Evolutionary conservation across 1,140 invertebrate species (phyloP), one percentile per base, ranked within the genome.

Genomic region (Pomacea maculata): DNA sequence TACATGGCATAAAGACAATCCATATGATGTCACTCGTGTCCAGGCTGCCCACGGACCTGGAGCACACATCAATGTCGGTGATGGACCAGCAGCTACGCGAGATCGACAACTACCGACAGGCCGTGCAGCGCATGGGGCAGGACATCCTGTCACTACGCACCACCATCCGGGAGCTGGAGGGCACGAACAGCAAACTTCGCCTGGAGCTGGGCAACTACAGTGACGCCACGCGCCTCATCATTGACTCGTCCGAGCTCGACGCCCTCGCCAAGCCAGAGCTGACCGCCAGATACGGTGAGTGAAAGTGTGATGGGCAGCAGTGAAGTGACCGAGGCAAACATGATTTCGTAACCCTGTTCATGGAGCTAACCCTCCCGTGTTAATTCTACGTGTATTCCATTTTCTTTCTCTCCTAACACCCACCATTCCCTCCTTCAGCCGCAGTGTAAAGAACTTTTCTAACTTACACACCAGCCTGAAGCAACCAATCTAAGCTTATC

Each of bases 71-170:
- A 70, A 82, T 87, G 76, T 79, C 80, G 12, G 82, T 91, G 45
- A 63, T 90, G 21, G 89, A 91, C 68, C 84, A 88, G 72, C 89
- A 91, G 81, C 84, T 86, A 82, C 86, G 85, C 75, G 90, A 91
- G 79, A 79, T 90, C 63, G 89, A 89, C 64, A 88, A 88, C 79
- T 90, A 91, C 79, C 82, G 90, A 64, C 70, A 83, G 0, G 89
- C 89, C 19, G 86, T 91, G 10, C 87, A 87, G 55, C 88, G 86
- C 75, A 91, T 91, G 90, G 90, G 90, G 17, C 82, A 87, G n/a
- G 90, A 91, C 75, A 90, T 91, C 67, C 45, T 91, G 4, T 83
- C 86, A 1, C 85, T 91, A 19, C 82, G 88, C 21, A 72, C 25
- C 29, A 86, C 86, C 68, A 81, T 90, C 9, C 86, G 85, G 10